Evolutionary conservation across 2,113 vertebrate species (phyloP), one percentile per base, ranked within the genome.

Genomic region (Macrotis lagotis): DNA sequence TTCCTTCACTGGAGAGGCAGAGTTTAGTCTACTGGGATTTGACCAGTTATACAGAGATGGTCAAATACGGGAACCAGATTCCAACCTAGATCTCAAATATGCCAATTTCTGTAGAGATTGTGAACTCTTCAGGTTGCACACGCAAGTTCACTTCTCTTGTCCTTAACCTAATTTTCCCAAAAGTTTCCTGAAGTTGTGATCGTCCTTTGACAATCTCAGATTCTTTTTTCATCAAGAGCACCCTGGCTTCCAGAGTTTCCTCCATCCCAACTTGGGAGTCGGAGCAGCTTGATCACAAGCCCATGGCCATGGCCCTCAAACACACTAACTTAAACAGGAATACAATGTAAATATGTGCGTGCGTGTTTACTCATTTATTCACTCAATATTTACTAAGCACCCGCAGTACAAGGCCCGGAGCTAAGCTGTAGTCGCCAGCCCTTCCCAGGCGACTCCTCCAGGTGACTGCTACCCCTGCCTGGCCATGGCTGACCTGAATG

Each of bases 371-470:
- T 97, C 96, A 92, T 93, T 92, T 91, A 50, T 94, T 97, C 95
- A 97, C 96, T 96, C 97, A 97, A 97, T 97, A 97, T 97, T 97
- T 96, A 97, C 91, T 51, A 52, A 95, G 53, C 50, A 95, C 90
- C 93, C 96, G 93, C 93, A 53, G 92, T 91, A 50, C 91, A 90
- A 94, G 90, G 92, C 74, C 93, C 28, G 1, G 26, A 83, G 92
- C 53, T 93, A 93, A 93, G 90, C 88, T 96, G 92, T 55, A 83
- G 53, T 94, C 49, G 12, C 25, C 2, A 48, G 93, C 52, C 88
- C 74, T 50, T 94, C 90, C 91, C 92, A 50, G 88, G 66, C 19
- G 1, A 44, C 66, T 83, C 66, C 66, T 83, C 66, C n/a, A 22
- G 66, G 37, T 37, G 31, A 74, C 59, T 16, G 31, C 37, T 37